Percentiles rank a stretch among this genome's conserved stretches.
These are phyloP conservation scores for Tigriopus japonicus DNA, from an alignment of 1,140 invertebrate species.

Conservation along the genomic window DNA sequence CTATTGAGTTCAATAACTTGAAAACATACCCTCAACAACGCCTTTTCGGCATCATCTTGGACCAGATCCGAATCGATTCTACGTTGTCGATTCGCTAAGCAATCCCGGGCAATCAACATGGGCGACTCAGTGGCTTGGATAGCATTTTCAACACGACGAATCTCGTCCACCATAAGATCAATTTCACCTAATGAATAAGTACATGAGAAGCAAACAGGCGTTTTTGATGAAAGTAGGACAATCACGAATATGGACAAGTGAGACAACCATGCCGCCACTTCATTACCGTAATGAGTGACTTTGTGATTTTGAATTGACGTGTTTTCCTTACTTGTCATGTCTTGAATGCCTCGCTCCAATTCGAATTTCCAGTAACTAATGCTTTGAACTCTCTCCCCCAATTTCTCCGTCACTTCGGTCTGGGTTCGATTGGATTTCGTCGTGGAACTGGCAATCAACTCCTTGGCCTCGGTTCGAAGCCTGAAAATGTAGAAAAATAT, in stretches of 20 bases:
- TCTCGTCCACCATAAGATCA: constrained; percentile 12
- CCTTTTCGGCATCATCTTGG: constrained; percentile 12
- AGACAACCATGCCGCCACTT: too few species aligned
- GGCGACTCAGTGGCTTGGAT: constrained; percentile 12
- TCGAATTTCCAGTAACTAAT: constrained; percentile 16
- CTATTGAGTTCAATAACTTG: background rate
- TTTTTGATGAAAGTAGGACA: too few species aligned
- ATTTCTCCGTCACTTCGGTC: background rate
- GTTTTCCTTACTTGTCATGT: constrained; percentile 5
- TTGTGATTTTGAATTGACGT: background rate
- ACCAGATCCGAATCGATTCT: constrained; percentile 13
- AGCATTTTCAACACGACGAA: constrained; percentile 11
- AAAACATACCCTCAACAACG: background rate
- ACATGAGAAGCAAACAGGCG: too few species aligned
- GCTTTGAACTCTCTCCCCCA: constrained; percentile 13
- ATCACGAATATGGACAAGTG: too few species aligned
- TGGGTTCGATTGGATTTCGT: constrained; percentile 5
- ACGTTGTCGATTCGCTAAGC: constrained; percentile 12
- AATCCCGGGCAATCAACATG: constrained; percentile 5
- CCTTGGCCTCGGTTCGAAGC: background rate
- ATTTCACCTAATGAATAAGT: constrained; percentile 1
- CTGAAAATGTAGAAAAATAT: background rate
- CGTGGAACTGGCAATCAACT: background rate
- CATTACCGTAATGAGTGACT: too few species aligned
- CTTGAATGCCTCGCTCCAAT: constrained; percentile 8